Conservation (phyloP, 2,797 vertebrate species). For the Halcyon chelicuti region DNA sequence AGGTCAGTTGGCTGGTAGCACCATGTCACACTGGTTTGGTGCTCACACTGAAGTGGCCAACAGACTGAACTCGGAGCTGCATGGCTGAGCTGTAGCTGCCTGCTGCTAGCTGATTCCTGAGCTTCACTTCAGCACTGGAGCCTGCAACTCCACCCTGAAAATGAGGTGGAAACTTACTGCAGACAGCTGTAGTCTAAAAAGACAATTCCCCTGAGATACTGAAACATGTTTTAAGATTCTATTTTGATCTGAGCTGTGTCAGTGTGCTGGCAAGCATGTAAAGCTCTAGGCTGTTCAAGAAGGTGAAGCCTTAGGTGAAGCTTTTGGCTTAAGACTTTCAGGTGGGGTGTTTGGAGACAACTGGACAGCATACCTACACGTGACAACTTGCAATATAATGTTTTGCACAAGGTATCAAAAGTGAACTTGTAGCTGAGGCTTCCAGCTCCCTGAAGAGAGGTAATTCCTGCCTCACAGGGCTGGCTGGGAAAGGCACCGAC, state of each 20-base stretch:
- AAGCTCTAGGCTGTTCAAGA: neutral
- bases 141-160: neutral
- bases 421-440: neutral
- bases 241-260: conserved; percentile 2
- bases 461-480: neutral
- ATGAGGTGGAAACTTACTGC: neutral
- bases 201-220: neutral
- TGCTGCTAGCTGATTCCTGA: neutral
- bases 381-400: neutral
- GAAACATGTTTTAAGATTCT: neutral
- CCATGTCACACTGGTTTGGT: neutral
- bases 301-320: neutral
- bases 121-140: neutral
- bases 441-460: neutral
- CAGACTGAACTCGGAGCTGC: neutral
- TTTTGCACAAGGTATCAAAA: neutral
- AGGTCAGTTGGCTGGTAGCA: neutral
- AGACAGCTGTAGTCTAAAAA: neutral
- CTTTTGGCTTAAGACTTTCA: neutral
- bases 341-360: neutral
- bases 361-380: neutral
- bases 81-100: neutral
- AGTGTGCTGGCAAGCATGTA: neutral
- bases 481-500: conserved; percentile 11
- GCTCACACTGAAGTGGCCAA: neutral